Percentiles rank a stretch among this genome's conserved stretches.
These are phyloP conservation scores for Zaprionus capensis DNA, from an alignment of 1,140 invertebrate species.

Conservation along the genomic window DNA sequence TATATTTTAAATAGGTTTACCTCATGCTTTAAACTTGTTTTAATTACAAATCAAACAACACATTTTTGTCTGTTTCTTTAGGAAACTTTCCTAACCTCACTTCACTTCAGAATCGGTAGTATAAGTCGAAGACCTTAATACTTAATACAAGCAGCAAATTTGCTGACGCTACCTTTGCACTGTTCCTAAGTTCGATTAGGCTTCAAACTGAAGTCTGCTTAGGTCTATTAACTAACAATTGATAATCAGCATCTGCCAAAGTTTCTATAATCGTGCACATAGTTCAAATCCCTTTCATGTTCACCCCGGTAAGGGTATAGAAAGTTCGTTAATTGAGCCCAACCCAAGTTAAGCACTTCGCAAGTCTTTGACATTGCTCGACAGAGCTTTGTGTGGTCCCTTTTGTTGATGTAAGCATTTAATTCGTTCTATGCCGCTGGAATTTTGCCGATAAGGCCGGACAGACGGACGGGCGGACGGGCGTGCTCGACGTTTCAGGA, in stretches of 20 bases:
- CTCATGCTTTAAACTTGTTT: background rate
- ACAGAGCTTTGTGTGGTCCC: constrained; percentile 43
- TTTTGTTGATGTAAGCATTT: constrained; percentile 62
- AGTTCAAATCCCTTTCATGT: background rate
- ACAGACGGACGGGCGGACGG: constrained; percentile 20
- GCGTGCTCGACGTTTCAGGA: constrained; percentile 28
- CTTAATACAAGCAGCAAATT: background rate
- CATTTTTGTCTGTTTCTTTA: background rate
- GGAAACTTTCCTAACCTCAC: background rate
- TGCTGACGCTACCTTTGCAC: background rate
- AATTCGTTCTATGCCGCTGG: constrained; percentile 63
- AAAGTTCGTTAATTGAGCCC: constrained; percentile 7
- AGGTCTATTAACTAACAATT: background rate
- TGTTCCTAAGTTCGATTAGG: background rate
- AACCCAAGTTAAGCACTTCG: constrained; percentile 31
- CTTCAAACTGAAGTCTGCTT: background rate
- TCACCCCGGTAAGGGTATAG: constrained; percentile 27
- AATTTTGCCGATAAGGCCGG: constrained; percentile 57
- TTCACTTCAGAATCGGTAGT: background rate
- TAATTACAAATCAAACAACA: background rate
- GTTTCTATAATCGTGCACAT: background rate
- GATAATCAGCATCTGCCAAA: background rate
- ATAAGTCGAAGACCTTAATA: background rate
- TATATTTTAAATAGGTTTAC: background rate
- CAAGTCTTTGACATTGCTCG: constrained; percentile 62